Conservation (phyloP, 2,888 invertebrate species). For the Thysanoteuthis rhombus region DNA sequence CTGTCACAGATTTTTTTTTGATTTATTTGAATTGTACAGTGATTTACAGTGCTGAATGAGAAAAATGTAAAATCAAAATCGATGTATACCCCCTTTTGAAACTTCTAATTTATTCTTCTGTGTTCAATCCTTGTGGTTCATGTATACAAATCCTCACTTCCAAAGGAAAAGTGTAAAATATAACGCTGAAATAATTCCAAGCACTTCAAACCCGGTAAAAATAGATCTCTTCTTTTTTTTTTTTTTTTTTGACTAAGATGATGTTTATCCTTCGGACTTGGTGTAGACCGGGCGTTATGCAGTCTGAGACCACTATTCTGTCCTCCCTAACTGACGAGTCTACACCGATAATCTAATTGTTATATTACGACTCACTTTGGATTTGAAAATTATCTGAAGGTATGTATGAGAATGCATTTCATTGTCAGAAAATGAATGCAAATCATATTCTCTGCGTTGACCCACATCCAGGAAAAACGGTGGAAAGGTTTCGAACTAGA, state of each 20-base stretch:
- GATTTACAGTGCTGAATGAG: no score
- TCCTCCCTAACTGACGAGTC: background rate
- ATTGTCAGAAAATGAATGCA: background rate
- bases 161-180: background rate
- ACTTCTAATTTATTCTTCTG: background rate
- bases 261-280: background rate
- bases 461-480: background rate
- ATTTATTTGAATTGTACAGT: no score
- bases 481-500: background rate
- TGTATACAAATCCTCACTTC: background rate
- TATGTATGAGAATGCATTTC: background rate
- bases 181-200: background rate
- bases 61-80: no score
- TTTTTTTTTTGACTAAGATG: no score
- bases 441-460: background rate
- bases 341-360: background rate
- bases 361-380: background rate
- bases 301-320: background rate
- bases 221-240: background rate
- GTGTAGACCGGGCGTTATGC: background rate
- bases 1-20: no score
- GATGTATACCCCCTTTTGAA: no score
- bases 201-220: background rate
- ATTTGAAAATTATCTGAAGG: background rate
- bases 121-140: background rate